Base-by-base conservation (phyloP, 2,888 invertebrate species). In the Cosmia pyralina region DNA sequence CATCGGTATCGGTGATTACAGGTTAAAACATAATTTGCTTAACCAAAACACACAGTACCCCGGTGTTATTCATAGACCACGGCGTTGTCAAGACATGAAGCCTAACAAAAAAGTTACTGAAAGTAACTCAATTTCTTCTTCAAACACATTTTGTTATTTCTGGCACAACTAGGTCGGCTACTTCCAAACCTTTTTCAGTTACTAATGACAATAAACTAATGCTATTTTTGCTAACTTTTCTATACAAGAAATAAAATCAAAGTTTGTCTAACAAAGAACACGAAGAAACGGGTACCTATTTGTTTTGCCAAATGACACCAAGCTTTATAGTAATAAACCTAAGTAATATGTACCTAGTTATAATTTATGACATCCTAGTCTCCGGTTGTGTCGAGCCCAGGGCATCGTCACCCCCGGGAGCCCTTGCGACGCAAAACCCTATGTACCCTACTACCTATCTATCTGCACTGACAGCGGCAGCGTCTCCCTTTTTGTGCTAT, bases 381-480 rank as follows among this genome's bases (percentile, higher is more conserved):
- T 75, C 77, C 74, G 81, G 78, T 83, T 84, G 75, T 81, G 84
- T 80, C 83, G 84, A 80, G 87, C 85, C 85, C 88, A 86, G 86
- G 84, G 87, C 82, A 81, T 82, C 88, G 87, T 92, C 79, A 82
- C 86, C 91, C 93, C 84, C 86, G 92, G 92, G 92, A 91, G 91
- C 90, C 91, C 91, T 91, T 90, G 92, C 90, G 88, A 88, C 79
- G 86, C 79, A 84, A 79, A 80, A 79, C 78, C 80, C 89, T 83
- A 81, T 81, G 77, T 85, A 84, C 78, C 82, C 57, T 64, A 62
- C 69, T 53, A 63, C 58, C 75, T 65, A 79, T 74, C 75, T 79
- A 55, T 79, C 83, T 85, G 83, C 77, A 80, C 81, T 83, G 86
- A 86, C 86, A 85, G 78, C 76, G 83, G 82, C 81, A 84, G 77